Base-by-base conservation (phyloP, 1,140 invertebrate species). In the Drosophila athabasca region DNA sequence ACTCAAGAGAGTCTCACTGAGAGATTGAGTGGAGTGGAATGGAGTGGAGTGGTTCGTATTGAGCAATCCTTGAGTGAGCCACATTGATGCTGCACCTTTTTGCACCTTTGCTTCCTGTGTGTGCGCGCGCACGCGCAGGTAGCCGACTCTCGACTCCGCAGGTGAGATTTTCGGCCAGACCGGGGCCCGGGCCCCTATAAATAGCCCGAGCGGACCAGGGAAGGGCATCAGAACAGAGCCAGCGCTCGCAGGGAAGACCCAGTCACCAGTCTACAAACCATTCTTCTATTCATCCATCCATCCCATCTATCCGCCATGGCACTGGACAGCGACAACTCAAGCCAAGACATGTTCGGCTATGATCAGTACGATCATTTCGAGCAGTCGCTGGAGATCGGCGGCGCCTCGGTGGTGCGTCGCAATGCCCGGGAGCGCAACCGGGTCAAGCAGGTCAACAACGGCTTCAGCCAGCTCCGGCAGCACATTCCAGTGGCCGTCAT, bases 361-460 rank as follows among this genome's bases (percentile, higher is more conserved):
- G 43, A 67, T 9, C 57, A 68, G 62, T 77, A 71, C 24, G 35
- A 39, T 49, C 61, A 39, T 1, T 39, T 39, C 35, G 35, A 39
- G 35, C 11, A 39, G 46, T 43, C 57, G 22, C 31, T 59, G 45
- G 41, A 48, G 6, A 60, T 61, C 6, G 76, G 72, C n/a, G 82
- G 76, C n/a, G 68, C 72, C n/a, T 89, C 97, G 1, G 97, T 98
- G 3, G 96, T 97, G 0, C 93, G 97, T 50, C 94, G 98, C 70
- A 99, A 99, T 92, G 97, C 98, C 24, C 93, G 98, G 0, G 98
- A 99, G 92, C 92, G 97, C 61, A 99, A 99, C 92, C 94, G 98
- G 50, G 98, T 99, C 9, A 98, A 98, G 92, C 96, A 98, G 94
- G 97, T 98, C 69, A 99, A 99, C 93, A 96, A 97, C 80, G 97